Evolutionary conservation across 2,888 invertebrate species (phyloP).

Genomic region (Zele albiditarsus): DNA sequence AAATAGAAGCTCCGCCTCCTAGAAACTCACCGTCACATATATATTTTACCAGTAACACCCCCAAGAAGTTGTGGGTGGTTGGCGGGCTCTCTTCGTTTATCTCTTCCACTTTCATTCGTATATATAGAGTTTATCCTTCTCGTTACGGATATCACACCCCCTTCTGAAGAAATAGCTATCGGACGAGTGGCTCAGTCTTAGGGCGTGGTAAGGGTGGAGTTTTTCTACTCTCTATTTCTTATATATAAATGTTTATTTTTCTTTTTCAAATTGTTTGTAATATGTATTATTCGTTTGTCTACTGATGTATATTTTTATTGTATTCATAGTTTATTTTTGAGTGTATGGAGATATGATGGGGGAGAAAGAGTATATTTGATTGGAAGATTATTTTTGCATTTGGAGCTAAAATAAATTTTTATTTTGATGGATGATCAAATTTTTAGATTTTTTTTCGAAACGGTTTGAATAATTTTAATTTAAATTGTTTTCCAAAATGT

Average conservation of each 20-base stretch:
- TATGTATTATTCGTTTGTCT: neutral
- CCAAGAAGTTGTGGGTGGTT: constrained; percentile 55
- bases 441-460: no score
- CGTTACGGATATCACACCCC: constrained; percentile 18
- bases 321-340: neutral
- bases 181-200: constrained; percentile 5
- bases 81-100: constrained; percentile 43
- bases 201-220: constrained; percentile 67
- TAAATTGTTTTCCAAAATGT: no score
- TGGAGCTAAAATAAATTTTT: no score
- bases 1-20: constrained; percentile 69
- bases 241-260: constrained; percentile 23
- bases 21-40: constrained; percentile 55
- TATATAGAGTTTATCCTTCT: constrained; percentile 31
- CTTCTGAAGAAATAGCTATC: constrained; percentile 11
- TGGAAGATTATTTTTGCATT: neutral
- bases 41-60: constrained; percentile 38
- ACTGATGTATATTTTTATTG: neutral
- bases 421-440: no score
- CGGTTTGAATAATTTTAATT: no score
- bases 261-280: constrained; percentile 55
- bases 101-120: constrained; percentile 29
- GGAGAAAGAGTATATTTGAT: neutral
- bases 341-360: no score
- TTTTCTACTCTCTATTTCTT: constrained; percentile 51